A percentile compares a stretch with the other conserved stretches of the same genome.
These are phyloP conservation scores for Lepus timidus DNA, from an alignment of 2,113 vertebrate species.

Conservation along the genomic window DNA sequence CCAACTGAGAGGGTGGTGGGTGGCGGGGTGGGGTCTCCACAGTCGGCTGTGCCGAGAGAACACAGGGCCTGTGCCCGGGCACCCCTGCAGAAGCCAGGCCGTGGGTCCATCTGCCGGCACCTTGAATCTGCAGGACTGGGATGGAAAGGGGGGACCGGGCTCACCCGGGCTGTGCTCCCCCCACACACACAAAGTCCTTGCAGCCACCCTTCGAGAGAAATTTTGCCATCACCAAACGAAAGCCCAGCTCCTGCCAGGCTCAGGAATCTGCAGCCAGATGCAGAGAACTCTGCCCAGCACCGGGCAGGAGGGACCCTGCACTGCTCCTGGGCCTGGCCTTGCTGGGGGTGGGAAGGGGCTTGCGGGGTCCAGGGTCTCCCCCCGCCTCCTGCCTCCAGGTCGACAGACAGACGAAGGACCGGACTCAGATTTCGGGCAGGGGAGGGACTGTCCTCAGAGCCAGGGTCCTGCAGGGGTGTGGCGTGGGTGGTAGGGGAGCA, in stretches of 20 bases:
- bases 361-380: neutral
- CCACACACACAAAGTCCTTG: too few relatives aligned
- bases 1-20: neutral
- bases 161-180: neutral
- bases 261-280: too few relatives aligned
- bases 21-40: accelerated
- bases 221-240: too few relatives aligned
- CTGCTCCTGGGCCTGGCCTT: neutral
- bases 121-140: neutral
- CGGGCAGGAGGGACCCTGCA: neutral
- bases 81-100: accelerated
- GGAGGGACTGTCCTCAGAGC: neutral
- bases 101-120: accelerated
- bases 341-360: accelerated
- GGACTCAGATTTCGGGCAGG: too few relatives aligned
- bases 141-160: accelerated
- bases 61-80: neutral
- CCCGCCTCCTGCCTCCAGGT: neutral
- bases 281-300: neutral
- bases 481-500: neutral
- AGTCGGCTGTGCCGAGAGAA: neutral
- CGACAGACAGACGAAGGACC: too few relatives aligned
- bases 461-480: neutral
- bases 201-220: too few relatives aligned
- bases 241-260: neutral